Evolutionary conservation across 2,797 vertebrate species (phyloP), one percentile per base, ranked within the genome.

Genomic region (Geotrypetes seraphini): DNA sequence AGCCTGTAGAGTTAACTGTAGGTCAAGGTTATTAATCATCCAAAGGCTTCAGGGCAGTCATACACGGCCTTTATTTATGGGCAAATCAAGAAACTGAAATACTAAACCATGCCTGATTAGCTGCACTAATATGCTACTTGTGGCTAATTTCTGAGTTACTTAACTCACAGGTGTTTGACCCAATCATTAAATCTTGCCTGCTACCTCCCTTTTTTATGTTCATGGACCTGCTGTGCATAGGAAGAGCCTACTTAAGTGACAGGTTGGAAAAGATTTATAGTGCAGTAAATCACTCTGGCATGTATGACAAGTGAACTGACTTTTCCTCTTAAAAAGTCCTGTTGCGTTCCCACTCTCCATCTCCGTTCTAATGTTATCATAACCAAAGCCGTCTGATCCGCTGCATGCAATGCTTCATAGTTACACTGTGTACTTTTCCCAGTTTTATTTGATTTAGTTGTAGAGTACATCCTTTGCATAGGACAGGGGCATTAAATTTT

Each of bases 101-200:
- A 79, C 84, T 89, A 83, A 90, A 85, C 84, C 83, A 77, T 88
- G 87, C 87, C 87, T 92, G 90, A 94, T 96, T 90, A 94, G 89
- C 79, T 83, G 69, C 76, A 58, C 89, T 96, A 92, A 96, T 96
- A 88, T 88, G 90, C 93, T 92, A 92, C 91, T 96, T 94, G 89
- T 93, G 88, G 89, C 89, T 93, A 94, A 93, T 96, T 96, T 90
- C 88, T 76, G 79, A 84, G 80, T 81, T 49, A 74, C 83, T 77
- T 85, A 88, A 87, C 85, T 90, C 87, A 83, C 90, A 94, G 91
- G 88, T 96, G 90, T 91, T 79, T 79, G 83, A 85, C 85, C 73
- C 55, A 46, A 36, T 63, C 72, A 73, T 78, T 95, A 94, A 94
- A 96, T 95, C 88, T 89, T 33, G 60, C 62, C 47, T 60, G 54